A percentile compares a stretch with the other conserved stretches of the same genome.
These are phyloP conservation scores for Microcebus tavaratra DNA, from an alignment of 2,113 vertebrate species.

Conservation along the genomic window DNA sequence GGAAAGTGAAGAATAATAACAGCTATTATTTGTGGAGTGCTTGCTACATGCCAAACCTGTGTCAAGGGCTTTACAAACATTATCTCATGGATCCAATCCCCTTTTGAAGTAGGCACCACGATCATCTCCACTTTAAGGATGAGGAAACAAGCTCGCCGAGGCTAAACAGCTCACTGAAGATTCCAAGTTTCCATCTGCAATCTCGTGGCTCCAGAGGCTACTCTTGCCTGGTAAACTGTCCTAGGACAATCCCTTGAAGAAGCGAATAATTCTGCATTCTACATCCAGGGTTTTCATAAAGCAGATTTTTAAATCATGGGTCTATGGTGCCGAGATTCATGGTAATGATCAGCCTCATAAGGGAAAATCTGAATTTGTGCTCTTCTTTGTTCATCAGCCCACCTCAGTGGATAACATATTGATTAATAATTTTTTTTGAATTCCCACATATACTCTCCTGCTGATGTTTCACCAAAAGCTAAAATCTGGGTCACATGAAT, in stretches of 20 bases:
- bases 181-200: neutral
- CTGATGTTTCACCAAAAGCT: neutral
- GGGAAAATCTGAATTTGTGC: neutral
- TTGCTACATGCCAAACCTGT: neutral
- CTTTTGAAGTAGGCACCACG: neutral
- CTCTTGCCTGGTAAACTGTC: neutral
- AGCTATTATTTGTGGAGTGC: slow-evolving; percentile 28
- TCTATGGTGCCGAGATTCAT: neutral
- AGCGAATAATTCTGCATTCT: neutral
- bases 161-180: neutral
- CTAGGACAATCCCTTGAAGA: neutral
- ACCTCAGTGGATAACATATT: neutral
- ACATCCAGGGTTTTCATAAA: neutral
- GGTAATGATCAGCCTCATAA: neutral
- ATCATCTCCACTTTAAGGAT: neutral
- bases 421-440: neutral
- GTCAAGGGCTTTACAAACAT: neutral
- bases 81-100: neutral
- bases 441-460: neutral
- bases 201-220: neutral
- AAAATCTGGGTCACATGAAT: neutral
- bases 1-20: neutral
- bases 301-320: neutral
- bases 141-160: neutral
- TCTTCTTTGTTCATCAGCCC: neutral